These are phyloP conservation scores for Noctuana brunneofusca DNA, from an alignment of 2,888 invertebrate species.

Conservation along the genomic window DNA sequence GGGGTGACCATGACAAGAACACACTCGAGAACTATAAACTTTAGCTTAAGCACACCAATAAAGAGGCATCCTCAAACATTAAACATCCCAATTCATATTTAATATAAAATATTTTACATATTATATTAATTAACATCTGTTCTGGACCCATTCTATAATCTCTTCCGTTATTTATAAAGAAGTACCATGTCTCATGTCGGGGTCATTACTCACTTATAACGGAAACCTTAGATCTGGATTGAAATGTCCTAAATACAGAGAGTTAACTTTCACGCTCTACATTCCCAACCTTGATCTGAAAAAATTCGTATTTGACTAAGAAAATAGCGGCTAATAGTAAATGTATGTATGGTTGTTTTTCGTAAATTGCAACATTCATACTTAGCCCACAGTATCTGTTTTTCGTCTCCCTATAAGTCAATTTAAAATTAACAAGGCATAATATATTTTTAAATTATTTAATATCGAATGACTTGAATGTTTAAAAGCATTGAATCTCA, in stretches of 20 bases:
- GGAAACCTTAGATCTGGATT: not conserved
- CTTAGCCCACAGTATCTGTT: too few relatives aligned
- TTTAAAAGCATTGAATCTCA: too few relatives aligned
- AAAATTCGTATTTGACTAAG: too few relatives aligned
- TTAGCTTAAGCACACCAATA: constrained; percentile 23
- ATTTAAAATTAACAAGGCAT: too few relatives aligned
- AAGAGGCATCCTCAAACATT: constrained; percentile 19
- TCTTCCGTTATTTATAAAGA: not conserved
- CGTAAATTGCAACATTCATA: too few relatives aligned
- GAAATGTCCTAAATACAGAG: not conserved
- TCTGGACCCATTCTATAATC: constrained; percentile 31
- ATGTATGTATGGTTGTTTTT: too few relatives aligned
- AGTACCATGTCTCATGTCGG: not conserved
- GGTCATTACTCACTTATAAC: not conserved
- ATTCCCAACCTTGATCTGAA: too few relatives aligned
- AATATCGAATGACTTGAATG: too few relatives aligned
- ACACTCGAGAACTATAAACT: constrained; percentile 15
- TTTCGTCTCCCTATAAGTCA: too few relatives aligned
- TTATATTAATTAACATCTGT: constrained; percentile 18
- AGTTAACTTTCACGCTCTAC: too few relatives aligned
- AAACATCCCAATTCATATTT: constrained; percentile 19
- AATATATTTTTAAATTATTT: too few relatives aligned
- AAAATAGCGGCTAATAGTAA: too few relatives aligned
- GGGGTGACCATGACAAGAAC: constrained; percentile 23
- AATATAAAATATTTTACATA: constrained; percentile 25